Base-by-base conservation (phyloP, 2,113 vertebrate species). In the Hippocampus comes region DNA sequence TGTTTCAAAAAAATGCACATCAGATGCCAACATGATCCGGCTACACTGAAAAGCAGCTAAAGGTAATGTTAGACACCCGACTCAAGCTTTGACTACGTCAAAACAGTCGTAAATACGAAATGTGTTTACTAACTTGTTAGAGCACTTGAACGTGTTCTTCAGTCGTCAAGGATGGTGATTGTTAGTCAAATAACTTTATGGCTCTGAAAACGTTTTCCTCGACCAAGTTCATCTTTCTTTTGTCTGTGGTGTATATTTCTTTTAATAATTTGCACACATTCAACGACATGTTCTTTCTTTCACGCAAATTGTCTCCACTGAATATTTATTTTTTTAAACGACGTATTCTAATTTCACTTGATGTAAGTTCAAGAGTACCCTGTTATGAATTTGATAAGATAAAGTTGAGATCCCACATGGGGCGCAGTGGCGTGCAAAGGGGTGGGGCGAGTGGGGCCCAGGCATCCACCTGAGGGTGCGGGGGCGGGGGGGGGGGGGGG, bases 11-110 rank as follows among this genome's bases (percentile, higher is more conserved):
- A 73, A 78, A 73, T 51, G 30, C 21, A 20, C 17, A 34, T 0
- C 57, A 30, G 63, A 73, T 49, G 49, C 68, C 66, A 75, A 21
- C 43, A 87, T 83, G 82, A 55, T 67, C 75, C 61, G 6, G 73
- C 48, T 67, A 80, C 63, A 76, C 25, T 86, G 73, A 85, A 4
- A 66, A 49, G 14, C 15, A 49, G 14, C 42, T n/a, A 10, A 15
- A 66, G 64, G 64, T 66, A 66, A 48, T 65, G 63, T 18, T 25
- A 42, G 20, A 42, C 14, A 66, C 15, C 15, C 42, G 14, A 49
- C 42, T 27, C n/a, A 27, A 17, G 59, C 27, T 60, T 60, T 34
- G 27, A 30, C 46, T 46, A 25, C 8, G 42, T 18, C 14, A 48
- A 65, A 48, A 48, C 27, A 18, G 30, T 64, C 20, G 38, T 23